Conservation (phyloP, 2,888 invertebrate genomes). For the Clepsis dumicolana region DNA sequence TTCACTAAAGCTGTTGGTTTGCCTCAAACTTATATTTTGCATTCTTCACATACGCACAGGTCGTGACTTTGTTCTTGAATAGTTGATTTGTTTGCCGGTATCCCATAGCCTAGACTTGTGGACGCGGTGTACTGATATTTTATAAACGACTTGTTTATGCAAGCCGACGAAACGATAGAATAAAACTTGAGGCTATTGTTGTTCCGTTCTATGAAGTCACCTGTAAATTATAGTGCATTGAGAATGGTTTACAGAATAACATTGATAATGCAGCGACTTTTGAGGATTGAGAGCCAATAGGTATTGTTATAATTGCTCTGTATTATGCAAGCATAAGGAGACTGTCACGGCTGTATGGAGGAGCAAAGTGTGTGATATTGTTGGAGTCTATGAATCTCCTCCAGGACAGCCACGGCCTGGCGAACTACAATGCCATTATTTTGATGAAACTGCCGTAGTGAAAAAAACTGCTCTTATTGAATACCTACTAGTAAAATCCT, state of each 20-base stretch:
- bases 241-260: background rate
- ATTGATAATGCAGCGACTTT: background rate
- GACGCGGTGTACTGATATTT: constrained; percentile 63
- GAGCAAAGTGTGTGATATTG: too few relatives aligned
- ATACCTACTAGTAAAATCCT: too few relatives aligned
- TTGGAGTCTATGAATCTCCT: too few relatives aligned
- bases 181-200: constrained; percentile 25
- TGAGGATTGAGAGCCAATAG: too few relatives aligned
- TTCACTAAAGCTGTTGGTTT: background rate
- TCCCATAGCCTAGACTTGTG: constrained; percentile 57
- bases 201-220: constrained; percentile 12
- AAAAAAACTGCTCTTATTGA: too few relatives aligned
- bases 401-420: too few relatives aligned
- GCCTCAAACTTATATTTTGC: constrained; percentile 49
- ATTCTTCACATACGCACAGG: constrained; percentile 62
- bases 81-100: constrained; percentile 67
- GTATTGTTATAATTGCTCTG: too few relatives aligned
- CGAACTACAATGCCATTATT: too few relatives aligned
- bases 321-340: too few relatives aligned
- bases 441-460: too few relatives aligned
- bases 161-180: constrained; percentile 43
- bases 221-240: background rate
- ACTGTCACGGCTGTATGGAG: too few relatives aligned
- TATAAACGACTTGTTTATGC: constrained; percentile 61
- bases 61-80: constrained; percentile 69